Conservation (phyloP, 2,888 invertebrate genomes). For the Hyposoter dolosus region DNA sequence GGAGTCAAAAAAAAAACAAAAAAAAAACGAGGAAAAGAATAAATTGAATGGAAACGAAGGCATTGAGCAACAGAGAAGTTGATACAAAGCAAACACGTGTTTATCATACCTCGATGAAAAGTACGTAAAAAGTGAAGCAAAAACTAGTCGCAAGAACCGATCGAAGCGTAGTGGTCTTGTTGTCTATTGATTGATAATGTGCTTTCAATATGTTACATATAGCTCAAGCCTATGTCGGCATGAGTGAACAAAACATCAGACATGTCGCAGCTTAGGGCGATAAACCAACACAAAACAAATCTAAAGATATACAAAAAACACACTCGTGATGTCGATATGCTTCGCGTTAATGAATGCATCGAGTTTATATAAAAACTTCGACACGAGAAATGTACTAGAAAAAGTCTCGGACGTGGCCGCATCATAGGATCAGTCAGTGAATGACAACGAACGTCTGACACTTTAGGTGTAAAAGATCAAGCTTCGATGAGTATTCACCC, state of each 20-base stretch:
- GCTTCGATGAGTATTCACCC: background rate
- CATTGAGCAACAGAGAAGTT: background rate
- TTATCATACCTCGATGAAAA: background rate
- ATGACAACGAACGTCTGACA: background rate
- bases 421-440: conserved; percentile 23
- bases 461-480: background rate
- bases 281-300: conserved; percentile 1
- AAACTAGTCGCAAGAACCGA: conserved; percentile 38
- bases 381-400: background rate
- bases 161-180: conserved; percentile 40
- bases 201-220: conserved; percentile 14
- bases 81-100: conserved; percentile 5
- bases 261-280: background rate
- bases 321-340: background rate
- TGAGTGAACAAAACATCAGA: conserved; percentile 17
- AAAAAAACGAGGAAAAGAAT: background rate
- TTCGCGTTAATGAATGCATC: conserved; percentile 25
- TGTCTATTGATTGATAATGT: conserved; percentile 46
- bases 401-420: background rate
- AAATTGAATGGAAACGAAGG: conserved; percentile 22
- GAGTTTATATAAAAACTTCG: background rate
- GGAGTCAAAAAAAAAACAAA: background rate
- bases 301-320: background rate
- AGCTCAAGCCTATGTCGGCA: background rate
- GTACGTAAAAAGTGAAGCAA: conserved; percentile 24